A percentile compares a stretch with the other conserved stretches of the same genome.
These are phyloP conservation scores for Heliconius erato DNA, from an alignment of 2,888 invertebrate genomes.

Conservation along the genomic window DNA sequence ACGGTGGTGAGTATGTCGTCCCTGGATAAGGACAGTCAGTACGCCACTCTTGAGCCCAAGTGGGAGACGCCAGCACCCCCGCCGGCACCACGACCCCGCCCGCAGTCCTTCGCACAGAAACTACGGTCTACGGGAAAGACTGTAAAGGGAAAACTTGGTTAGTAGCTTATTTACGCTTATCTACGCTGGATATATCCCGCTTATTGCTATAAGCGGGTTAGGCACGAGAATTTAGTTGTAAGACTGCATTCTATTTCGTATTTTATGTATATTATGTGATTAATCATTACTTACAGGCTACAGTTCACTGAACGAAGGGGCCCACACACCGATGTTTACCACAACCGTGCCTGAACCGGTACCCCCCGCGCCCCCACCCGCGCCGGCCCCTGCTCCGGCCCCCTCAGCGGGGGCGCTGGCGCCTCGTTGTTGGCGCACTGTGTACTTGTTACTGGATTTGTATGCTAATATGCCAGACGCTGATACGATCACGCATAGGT, in stretches of 20 bases:
- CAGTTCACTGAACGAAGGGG: slow-evolving; percentile 92
- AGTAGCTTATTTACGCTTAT: slow-evolving; percentile 31
- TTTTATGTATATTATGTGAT: too few species aligned
- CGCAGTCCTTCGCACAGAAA: slow-evolving; percentile 96
- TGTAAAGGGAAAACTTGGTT: slow-evolving; percentile 89
- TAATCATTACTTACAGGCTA: slow-evolving; percentile 83
- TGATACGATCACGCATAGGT: slow-evolving; percentile 94
- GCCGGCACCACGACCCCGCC: slow-evolving; percentile 76
- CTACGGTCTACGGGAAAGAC: slow-evolving; percentile 93
- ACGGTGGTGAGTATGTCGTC: slow-evolving; percentile 81
- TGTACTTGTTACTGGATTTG: slow-evolving; percentile 95
- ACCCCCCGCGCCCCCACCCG: slow-evolving; percentile 45
- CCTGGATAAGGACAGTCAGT: slow-evolving; percentile 72
- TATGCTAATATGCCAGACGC: slow-evolving; percentile 98
- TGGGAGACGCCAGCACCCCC: slow-evolving; percentile 44
- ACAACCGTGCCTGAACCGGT: slow-evolving; percentile 37
- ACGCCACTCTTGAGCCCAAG: slow-evolving; percentile 45
- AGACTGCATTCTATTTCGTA: too few species aligned
- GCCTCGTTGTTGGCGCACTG: slow-evolving; percentile 97
- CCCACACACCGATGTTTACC: slow-evolving; percentile 88
- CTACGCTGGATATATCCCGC: too few species aligned
- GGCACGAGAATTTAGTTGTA: too few species aligned
- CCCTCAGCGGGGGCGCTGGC: slow-evolving; percentile 87
- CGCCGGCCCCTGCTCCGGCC: slow-evolving; percentile 74
- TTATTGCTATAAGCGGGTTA: too few species aligned